These are phyloP conservation scores for Portevinia maculata DNA, from an alignment of 2,888 invertebrate species.

Conservation along the genomic window DNA sequence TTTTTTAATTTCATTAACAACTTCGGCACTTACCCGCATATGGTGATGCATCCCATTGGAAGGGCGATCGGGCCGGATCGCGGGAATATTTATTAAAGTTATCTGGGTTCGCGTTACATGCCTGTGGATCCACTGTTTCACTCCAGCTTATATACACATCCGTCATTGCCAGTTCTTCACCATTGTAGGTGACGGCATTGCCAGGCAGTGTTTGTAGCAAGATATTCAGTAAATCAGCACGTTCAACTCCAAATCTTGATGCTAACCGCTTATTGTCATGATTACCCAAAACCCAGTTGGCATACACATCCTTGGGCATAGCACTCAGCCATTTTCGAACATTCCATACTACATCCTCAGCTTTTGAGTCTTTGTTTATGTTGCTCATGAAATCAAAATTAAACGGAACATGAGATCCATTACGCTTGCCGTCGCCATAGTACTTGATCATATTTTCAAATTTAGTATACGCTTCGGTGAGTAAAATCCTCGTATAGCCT, in stretches of 20 bases:
- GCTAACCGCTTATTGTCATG: slow-evolving; percentile 89
- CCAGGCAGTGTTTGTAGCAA: slow-evolving; percentile 92
- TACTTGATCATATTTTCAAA: slow-evolving; percentile 84
- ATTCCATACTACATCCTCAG: slow-evolving; percentile 83
- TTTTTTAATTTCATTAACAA: too few relatives aligned
- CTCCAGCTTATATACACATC: slow-evolving; percentile 83
- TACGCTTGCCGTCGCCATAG: slow-evolving; percentile 84
- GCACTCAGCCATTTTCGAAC: slow-evolving; percentile 85
- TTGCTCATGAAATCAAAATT: slow-evolving; percentile 86
- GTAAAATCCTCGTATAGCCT: slow-evolving; percentile 83
- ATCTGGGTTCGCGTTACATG: slow-evolving; percentile 83
- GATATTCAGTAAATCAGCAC: slow-evolving; percentile 92
- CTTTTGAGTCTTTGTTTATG: slow-evolving; percentile 81
- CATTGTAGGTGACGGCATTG: slow-evolving; percentile 92
- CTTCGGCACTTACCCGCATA: too few relatives aligned
- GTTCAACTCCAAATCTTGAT: slow-evolving; percentile 87
- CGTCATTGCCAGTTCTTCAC: slow-evolving; percentile 89
- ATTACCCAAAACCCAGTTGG: slow-evolving; percentile 86
- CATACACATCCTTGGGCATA: slow-evolving; percentile 81
- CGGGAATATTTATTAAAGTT: slow-evolving; percentile 82
- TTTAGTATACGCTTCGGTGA: slow-evolving; percentile 86
- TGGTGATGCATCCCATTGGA: slow-evolving; percentile 71
- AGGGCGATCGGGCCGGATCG: slow-evolving; percentile 86
- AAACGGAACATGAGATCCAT: slow-evolving; percentile 86
- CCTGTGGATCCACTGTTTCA: slow-evolving; percentile 84